A percentile compares a stretch with the other conserved stretches of the same genome.
Conservation (phyloP, 2,113 vertebrate genomes). For the Elaphurus davidianus region DNA sequence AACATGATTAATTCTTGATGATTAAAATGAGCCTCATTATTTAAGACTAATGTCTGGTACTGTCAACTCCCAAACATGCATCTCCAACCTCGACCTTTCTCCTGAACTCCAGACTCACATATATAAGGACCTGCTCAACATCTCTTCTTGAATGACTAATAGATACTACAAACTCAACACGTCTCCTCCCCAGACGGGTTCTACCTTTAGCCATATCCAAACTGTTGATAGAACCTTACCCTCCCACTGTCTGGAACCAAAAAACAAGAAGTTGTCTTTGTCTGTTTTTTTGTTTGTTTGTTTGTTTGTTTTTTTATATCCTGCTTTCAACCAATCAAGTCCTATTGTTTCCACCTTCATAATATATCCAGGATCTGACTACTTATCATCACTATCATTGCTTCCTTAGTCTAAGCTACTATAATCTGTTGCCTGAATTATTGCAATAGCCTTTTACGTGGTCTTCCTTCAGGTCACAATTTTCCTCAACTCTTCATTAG, state of each 20-base stretch:
- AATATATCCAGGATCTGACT: not conserved
- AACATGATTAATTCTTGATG: not conserved
- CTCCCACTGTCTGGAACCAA: not conserved
- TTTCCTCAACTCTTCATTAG: not conserved
- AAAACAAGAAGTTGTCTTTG: not conserved
- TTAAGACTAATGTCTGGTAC: not conserved
- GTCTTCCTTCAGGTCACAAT: not conserved
- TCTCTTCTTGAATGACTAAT: not conserved
- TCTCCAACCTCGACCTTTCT: not conserved
- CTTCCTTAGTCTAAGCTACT: not conserved
- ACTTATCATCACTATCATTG: not conserved
- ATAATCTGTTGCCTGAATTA: not conserved
- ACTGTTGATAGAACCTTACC: not conserved
- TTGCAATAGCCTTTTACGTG: not conserved
- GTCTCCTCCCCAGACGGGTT: not conserved
- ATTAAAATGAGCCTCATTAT: not conserved
- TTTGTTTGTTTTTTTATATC: not conserved
- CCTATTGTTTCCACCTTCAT: not conserved
- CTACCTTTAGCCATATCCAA: not conserved
- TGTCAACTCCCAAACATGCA: not conserved
- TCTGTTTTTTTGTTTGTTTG: not conserved
- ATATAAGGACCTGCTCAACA: not conserved
- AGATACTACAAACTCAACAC: not conserved
- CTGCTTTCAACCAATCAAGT: not conserved
- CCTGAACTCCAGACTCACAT: not conserved